Conservation (phyloP, 1,140 invertebrate genomes). For the Megathymus violae region DNA sequence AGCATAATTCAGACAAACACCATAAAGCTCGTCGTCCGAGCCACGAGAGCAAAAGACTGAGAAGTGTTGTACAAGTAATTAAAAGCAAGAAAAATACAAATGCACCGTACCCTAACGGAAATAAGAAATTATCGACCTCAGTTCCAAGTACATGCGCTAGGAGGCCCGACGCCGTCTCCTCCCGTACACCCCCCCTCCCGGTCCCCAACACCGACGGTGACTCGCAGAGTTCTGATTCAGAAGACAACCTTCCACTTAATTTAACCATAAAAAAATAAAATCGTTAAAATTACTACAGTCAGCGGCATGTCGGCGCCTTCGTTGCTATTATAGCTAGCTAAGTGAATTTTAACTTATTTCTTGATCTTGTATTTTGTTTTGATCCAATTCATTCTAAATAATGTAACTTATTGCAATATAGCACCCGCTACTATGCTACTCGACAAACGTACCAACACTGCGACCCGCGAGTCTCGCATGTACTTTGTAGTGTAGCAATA, state of each 20-base stretch:
- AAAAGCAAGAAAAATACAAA: constrained; percentile 46
- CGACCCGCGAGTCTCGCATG: no score
- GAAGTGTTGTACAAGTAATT: constrained; percentile 69
- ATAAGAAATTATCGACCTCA: not conserved
- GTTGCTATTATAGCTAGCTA: no score
- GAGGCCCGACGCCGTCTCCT: not conserved
- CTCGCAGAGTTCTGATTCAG: constrained; percentile 46
- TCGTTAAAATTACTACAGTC: not conserved
- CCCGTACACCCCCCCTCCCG: not conserved
- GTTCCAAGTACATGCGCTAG: constrained; percentile 1
- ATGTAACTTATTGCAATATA: no score
- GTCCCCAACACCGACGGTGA: constrained; percentile 16
- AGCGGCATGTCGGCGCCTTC: no score
- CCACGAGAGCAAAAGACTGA: constrained; percentile 68
- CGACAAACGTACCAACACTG: no score
- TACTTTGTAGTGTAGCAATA: no score
- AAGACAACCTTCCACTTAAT: constrained; percentile 64
- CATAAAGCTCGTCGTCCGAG: constrained; percentile 33
- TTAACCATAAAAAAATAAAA: constrained; percentile 50
- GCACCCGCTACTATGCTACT: no score
- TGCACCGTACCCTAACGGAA: not conserved
- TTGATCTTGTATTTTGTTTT: no score
- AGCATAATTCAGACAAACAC: constrained; percentile 40
- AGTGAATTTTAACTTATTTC: no score
- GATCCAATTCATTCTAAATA: no score